These are phyloP conservation scores for Campoletis raptor DNA, from an alignment of 2,888 invertebrate species.

Conservation along the genomic window DNA sequence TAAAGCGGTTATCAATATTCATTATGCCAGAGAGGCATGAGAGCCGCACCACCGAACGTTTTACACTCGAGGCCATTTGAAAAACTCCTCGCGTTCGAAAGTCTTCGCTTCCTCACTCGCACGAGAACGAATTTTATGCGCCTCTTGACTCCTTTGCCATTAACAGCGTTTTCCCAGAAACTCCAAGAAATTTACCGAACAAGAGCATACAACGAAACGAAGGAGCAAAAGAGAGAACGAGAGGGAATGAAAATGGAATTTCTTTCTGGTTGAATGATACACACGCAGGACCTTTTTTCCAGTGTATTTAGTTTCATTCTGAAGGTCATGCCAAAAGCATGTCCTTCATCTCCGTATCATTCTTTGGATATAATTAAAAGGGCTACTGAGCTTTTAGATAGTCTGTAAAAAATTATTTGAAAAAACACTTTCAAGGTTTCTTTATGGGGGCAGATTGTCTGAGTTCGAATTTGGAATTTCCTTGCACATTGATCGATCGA, in stretches of 20 bases:
- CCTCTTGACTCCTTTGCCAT: conserved; percentile 26
- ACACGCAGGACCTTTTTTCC: background rate
- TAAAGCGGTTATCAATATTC: conserved; percentile 68
- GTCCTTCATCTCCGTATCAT: background rate
- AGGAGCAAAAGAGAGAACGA: background rate
- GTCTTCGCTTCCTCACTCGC: conserved; percentile 50
- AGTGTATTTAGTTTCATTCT: background rate
- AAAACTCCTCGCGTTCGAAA: conserved; percentile 59
- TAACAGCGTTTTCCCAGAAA: conserved; percentile 48
- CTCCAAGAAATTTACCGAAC: conserved; percentile 32
- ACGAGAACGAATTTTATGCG: conserved; percentile 60
- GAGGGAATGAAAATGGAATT: background rate
- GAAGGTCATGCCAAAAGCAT: background rate
- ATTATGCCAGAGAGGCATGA: conserved; percentile 56
- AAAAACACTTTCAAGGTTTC: background rate
- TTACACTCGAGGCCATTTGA: conserved; percentile 54
- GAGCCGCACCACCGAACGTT: conserved; percentile 28
- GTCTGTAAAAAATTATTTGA: background rate
- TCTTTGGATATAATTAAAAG: background rate
- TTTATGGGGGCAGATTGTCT: background rate
- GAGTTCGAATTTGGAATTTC: background rate
- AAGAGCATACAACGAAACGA: conserved; percentile 14
- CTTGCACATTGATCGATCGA: background rate
- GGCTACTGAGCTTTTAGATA: background rate
- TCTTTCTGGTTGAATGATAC: conserved; percentile 10